Evolutionary conservation across 2,797 vertebrate genomes (phyloP).

Genomic region (Ambastaia sidthimunki): DNA sequence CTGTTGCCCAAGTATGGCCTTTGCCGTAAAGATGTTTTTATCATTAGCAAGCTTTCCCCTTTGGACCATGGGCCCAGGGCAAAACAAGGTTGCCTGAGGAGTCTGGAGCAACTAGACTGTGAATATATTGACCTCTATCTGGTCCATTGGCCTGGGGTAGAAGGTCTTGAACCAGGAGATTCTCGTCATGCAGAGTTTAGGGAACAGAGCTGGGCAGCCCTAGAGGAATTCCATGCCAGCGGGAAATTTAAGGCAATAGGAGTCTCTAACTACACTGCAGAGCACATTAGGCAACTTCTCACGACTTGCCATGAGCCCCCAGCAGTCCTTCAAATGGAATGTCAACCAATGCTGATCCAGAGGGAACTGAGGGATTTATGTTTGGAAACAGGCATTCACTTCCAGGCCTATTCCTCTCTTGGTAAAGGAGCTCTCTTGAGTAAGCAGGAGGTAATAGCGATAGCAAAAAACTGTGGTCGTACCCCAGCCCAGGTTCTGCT

Average conservation of each 20-base stretch:
- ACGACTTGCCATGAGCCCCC: slow-evolving; percentile 59
- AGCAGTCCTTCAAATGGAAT: slow-evolving; percentile 69
- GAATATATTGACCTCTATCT: slow-evolving; percentile 70
- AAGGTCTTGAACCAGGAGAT: slow-evolving; percentile 61
- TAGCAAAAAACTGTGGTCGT: slow-evolving; percentile 47
- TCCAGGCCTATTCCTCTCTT: slow-evolving; percentile 73
- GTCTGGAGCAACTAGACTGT: slow-evolving; percentile 62
- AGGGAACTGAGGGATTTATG: slow-evolving; percentile 60
- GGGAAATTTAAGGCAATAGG: slow-evolving; percentile 66
- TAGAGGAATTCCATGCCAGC: slow-evolving; percentile 61
- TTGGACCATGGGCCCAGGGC: slow-evolving; percentile 60
- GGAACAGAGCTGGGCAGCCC: slow-evolving; percentile 60
- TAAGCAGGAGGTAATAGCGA: slow-evolving; percentile 49
- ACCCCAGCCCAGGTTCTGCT: slow-evolving; percentile 69
- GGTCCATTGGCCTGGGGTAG: slow-evolving; percentile 71
- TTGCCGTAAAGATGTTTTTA: slow-evolving; percentile 49
- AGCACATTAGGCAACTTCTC: slow-evolving; percentile 62
- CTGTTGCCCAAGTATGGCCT: slow-evolving; percentile 64
- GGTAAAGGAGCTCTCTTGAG: slow-evolving; percentile 65
- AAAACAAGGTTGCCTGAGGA: slow-evolving; percentile 59
- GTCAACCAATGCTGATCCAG: slow-evolving; percentile 66
- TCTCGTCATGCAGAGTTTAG: slow-evolving; percentile 55
- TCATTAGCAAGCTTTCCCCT: slow-evolving; percentile 70
- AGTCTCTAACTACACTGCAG: slow-evolving; percentile 68
- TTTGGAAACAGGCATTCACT: slow-evolving; percentile 56